phyloP scores from a whole-genome alignment of 2,888 invertebrate species.

The Emmelina monodactyla region DNA sequence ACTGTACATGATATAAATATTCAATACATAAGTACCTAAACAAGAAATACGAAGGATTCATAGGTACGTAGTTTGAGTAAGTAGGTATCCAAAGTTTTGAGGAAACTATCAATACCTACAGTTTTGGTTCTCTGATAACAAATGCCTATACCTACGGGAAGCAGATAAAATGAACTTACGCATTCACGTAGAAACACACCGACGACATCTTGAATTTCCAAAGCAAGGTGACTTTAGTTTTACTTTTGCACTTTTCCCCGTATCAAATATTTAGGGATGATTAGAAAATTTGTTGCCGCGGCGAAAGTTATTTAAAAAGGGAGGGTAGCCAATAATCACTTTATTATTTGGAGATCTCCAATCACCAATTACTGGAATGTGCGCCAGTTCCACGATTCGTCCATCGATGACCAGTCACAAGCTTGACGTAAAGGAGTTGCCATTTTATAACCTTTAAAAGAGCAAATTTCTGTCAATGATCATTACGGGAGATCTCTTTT shows the following conservation, averaged over 20 bases:
- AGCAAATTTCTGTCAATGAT: no score
- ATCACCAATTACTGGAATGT: constrained; percentile 65
- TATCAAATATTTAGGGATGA: constrained; percentile 26
- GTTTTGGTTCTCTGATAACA: no score
- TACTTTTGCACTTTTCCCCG: constrained; percentile 18
- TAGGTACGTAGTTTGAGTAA: no score
- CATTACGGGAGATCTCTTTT: no score
- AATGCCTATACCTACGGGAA: no score
- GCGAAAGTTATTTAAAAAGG: constrained; percentile 48
- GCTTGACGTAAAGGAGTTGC: constrained; percentile 50
- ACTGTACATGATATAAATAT: no score
- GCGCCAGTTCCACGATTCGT: constrained; percentile 65
- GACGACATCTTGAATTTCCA: constrained; percentile 66
- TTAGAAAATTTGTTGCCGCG: constrained; percentile 37
- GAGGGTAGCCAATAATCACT: constrained; percentile 62
- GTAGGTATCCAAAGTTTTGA: no score
- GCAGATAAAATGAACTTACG: no score
- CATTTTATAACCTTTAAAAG: constrained; percentile 9
- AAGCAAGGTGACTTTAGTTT: constrained; percentile 4
- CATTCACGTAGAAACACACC: constrained; percentile 73
- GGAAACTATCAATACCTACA: no score
- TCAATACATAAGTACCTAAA: no score
- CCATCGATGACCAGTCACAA: constrained; percentile 64
- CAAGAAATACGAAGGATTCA: no score
- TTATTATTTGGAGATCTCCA: constrained; percentile 63